Evolutionary conservation across 1,140 invertebrate species (phyloP).

Genomic region (Habropoda laboriosa): DNA sequence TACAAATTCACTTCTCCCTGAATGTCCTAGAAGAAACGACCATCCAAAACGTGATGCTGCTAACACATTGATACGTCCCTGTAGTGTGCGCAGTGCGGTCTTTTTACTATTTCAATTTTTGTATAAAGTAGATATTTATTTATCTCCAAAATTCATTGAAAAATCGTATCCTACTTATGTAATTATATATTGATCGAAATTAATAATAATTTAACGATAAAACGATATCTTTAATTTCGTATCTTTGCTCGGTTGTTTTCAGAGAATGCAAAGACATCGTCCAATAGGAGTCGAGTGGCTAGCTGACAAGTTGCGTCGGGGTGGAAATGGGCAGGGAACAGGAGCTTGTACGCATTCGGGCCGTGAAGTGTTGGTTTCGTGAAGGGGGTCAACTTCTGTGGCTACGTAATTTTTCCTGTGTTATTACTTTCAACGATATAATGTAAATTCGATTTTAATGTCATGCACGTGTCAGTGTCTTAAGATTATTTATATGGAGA

Average conservation of each 20-base stretch:
- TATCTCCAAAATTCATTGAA: neutral
- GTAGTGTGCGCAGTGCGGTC: constrained; percentile 49
- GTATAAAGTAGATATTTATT: constrained; percentile 21
- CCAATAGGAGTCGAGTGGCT: constrained; percentile 54
- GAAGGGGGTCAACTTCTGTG: constrained; percentile 54
- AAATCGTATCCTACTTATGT: constrained; percentile 12
- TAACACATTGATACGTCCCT: constrained; percentile 43
- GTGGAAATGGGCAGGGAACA: constrained; percentile 64
- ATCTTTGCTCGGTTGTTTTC: constrained; percentile 37
- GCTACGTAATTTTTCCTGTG: constrained; percentile 34
- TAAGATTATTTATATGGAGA: constrained; percentile 58
- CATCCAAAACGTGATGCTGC: neutral
- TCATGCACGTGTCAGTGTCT: constrained; percentile 18
- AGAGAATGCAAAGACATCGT: constrained; percentile 29
- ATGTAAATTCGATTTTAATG: constrained; percentile 45
- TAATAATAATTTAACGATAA: neutral
- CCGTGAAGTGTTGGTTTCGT: constrained; percentile 51
- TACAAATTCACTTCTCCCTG: neutral
- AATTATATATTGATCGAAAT: neutral
- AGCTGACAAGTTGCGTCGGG: constrained; percentile 54
- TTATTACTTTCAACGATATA: constrained; percentile 20
- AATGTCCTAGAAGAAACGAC: constrained; percentile 7
- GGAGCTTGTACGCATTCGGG: constrained; percentile 60
- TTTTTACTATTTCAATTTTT: constrained; percentile 9
- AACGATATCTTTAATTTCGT: constrained; percentile 39